These are phyloP conservation scores for Zootermopsis nevadensis DNA, from an alignment of 2,888 invertebrate species.

Conservation along the genomic window DNA sequence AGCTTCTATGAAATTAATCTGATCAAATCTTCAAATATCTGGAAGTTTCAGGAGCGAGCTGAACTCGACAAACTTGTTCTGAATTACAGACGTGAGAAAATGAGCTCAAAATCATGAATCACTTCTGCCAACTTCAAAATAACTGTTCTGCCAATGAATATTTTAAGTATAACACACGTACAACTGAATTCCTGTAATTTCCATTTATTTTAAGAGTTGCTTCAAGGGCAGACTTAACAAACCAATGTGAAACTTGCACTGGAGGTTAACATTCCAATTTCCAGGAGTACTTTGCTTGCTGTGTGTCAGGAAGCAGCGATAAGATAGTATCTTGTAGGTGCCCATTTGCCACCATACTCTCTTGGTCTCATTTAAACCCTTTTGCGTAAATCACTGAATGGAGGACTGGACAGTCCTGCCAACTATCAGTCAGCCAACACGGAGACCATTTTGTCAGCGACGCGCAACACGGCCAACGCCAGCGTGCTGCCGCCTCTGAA, in stretches of 20 bases:
- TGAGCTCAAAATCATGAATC: too few relatives aligned
- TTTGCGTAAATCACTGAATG: background rate
- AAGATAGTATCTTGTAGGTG: conserved; percentile 40
- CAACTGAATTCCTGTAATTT: background rate
- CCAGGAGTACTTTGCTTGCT: conserved; percentile 24
- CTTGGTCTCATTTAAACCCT: conserved; percentile 26
- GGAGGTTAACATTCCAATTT: conserved; percentile 32
- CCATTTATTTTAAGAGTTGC: background rate
- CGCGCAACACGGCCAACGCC: conserved; percentile 14
- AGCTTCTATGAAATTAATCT: background rate
- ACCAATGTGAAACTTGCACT: conserved; percentile 27
- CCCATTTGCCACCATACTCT: conserved; percentile 38
- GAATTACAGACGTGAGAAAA: too few relatives aligned
- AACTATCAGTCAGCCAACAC: background rate
- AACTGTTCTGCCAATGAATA: too few relatives aligned
- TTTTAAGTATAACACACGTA: background rate
- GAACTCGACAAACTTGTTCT: background rate
- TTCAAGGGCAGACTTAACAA: background rate
- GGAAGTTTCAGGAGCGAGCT: background rate
- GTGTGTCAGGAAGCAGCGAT: background rate
- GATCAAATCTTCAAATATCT: background rate
- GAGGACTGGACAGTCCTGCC: conserved; percentile 2
- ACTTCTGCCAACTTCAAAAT: too few relatives aligned
- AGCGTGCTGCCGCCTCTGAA: background rate
- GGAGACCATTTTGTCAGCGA: conserved; percentile 17